Conservation (phyloP, 1,140 invertebrate genomes). For the Zaprionus ornatus region DNA sequence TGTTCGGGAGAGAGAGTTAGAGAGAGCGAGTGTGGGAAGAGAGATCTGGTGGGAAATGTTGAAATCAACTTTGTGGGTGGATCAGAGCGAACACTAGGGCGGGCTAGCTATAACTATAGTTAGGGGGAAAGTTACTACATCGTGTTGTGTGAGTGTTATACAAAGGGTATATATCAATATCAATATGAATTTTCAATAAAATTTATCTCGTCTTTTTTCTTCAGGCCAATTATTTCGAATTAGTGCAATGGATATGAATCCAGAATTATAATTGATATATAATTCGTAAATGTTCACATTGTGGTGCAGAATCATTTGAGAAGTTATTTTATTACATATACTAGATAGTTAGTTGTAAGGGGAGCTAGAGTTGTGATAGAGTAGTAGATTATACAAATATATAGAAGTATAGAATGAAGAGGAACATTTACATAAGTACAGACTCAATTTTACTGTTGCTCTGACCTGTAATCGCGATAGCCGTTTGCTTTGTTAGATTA, state of each 20-base stretch:
- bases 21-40: background rate
- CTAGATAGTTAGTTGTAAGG: background rate
- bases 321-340: background rate
- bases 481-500: conserved; percentile 83
- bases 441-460: conserved; percentile 49
- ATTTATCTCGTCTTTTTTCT: background rate
- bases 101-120: conserved; percentile 2
- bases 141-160: background rate
- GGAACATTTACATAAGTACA: conserved; percentile 43
- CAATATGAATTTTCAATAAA: background rate
- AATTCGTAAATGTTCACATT: conserved; percentile 10
- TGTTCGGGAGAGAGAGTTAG: background rate
- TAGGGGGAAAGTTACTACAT: conserved; percentile 4
- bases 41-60: conserved; percentile 1
- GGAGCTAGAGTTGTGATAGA: conserved; percentile 24
- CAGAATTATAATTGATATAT: background rate
- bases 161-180: background rate
- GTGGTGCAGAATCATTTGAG: conserved; percentile 12
- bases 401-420: conserved; percentile 46
- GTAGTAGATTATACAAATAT: conserved; percentile 7
- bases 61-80: conserved; percentile 5
- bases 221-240: background rate
- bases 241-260: background rate
- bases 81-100: conserved; percentile 23
- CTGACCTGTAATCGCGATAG: conserved; percentile 83